Evolutionary conservation across 2,888 invertebrate species (phyloP), one percentile per base, ranked within the genome.

Genomic region (Eupelmus urozonus): DNA sequence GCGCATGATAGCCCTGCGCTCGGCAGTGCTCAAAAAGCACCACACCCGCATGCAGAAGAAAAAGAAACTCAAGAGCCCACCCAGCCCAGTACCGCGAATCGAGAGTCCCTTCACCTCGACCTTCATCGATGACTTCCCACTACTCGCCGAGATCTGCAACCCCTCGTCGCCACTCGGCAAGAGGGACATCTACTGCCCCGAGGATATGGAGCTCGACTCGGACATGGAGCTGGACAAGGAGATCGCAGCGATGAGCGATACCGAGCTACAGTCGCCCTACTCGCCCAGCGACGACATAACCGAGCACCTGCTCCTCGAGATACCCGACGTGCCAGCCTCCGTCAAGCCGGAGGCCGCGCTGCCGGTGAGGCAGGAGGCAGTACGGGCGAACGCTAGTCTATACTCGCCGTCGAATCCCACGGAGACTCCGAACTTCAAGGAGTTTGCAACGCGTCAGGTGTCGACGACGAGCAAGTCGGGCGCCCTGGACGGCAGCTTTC

Each of bases 1-100:
- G 63, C 90, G 94, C 82, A 88, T 93, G 82, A 93, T 93, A 81
- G 94, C 94, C 71, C 88, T 94, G n/a, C 92, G 92, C 82, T 94
- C 94, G n/a, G 93, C 94, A 5, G 89, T 94, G 57, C 84, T 94
- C 55, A 94, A 94, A 83, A 94, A 94, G 87, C 93, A 92, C 76
- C 91, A 92, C 81, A 92, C 93, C 86, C 91, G 92, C 85, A 79
- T 86, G 27, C 63, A 71, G 25, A 69, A 66, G 20, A 81, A 67
- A 23, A 82, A 75, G 20, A 59, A 25, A 82, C 9, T 63, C 4
- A 73, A 72, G n/a, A 53, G 57, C 13, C 81, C 71, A 11, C 45
- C 29, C 4, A 76, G 71, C 1, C 57, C 25, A 5, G 40, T 66
- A 0, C 53, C 78, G 1, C 82, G 83, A n/a, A 83, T 84, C 11